Base-by-base conservation (phyloP, 2,113 vertebrate genomes). In the Talpa occidentalis region DNA sequence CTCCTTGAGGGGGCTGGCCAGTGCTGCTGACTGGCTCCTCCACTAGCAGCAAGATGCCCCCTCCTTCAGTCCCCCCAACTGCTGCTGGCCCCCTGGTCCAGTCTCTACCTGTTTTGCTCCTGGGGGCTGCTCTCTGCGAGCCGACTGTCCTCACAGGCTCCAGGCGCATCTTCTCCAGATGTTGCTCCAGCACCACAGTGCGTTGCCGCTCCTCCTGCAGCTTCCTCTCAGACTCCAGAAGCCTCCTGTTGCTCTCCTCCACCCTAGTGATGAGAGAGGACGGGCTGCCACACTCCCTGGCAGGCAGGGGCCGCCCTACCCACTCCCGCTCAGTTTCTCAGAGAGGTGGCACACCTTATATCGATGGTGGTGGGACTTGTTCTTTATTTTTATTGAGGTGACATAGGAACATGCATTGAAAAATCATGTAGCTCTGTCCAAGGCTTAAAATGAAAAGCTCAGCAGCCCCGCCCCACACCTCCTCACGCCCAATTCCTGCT, bases 111-210 rank as follows among this genome's bases (percentile, higher is more conserved):
- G 92, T 35, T 70, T 81, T 98, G 92, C 26, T 96, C 64, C 96
- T 97, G 70, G 60, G 79, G 10, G 74, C 9, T 32, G 66, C 16
- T 49, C 92, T 98, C 42, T 91, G 94, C 0, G 90, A 24, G 14
- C 2, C 17, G 0, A 17, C 49, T 7, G 67, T 94, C 96, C 91
- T 98, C 72, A 91, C 97, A 0, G 93, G 22, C 49, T 99, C 97
- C 85, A 98, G 92, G n/a, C 96, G 98, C 16, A 98, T 93, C 88
- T 96, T 98, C 92, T 98, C 98, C 85, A 99, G 97, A 87, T 98
- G 98, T 93, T 99, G 98, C 88, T 99, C 98, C 96, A 99, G 96
- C 54, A 96, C 2, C 4, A 97, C 97, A 0, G 93, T 79, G 47
- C 59, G 98, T 2, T 85, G 87, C 0, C 72, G 85, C 95, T 99